Percentiles rank a stretch among this genome's conserved stretches.
phyloP scores from a whole-genome alignment of 2,113 vertebrate species.

The Paradoxurus hermaphroditus region DNA sequence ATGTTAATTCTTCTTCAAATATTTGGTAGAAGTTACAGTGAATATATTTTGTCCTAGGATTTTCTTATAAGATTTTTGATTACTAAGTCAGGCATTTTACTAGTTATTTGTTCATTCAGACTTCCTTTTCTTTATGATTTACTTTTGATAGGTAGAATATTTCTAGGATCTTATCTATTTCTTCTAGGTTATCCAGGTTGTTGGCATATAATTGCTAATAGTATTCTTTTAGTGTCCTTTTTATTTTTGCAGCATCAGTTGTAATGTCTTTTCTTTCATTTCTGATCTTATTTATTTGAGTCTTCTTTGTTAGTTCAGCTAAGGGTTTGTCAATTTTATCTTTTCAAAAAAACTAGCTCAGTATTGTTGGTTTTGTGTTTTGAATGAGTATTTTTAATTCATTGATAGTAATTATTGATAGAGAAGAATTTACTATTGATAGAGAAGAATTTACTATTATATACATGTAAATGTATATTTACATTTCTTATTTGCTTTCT shows the following conservation, averaged over 20 bases:
- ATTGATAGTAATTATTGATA: background rate
- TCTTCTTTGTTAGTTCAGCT: background rate
- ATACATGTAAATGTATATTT: no score
- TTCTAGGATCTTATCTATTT: background rate
- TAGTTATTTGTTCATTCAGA: background rate
- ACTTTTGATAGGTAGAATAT: background rate
- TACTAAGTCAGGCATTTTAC: background rate
- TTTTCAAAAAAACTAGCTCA: background rate
- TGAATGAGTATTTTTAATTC: background rate
- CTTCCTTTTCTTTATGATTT: background rate
- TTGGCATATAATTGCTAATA: background rate
- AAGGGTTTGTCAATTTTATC: background rate
- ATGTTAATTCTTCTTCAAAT: background rate
- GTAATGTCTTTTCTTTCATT: background rate
- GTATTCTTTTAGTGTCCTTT: background rate
- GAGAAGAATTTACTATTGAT: background rate
- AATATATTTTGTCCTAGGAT: background rate
- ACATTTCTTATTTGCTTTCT: no score
- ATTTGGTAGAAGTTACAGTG: background rate
- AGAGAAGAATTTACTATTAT: no score
- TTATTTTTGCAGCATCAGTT: background rate
- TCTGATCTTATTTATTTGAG: background rate
- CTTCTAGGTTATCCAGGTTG: background rate
- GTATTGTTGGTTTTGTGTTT: background rate
- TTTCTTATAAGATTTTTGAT: background rate